Percentiles rank a stretch among this genome's conserved stretches.
phyloP scores from a whole-genome alignment of 2,888 invertebrate genomes.

The Andricus curvator region DNA sequence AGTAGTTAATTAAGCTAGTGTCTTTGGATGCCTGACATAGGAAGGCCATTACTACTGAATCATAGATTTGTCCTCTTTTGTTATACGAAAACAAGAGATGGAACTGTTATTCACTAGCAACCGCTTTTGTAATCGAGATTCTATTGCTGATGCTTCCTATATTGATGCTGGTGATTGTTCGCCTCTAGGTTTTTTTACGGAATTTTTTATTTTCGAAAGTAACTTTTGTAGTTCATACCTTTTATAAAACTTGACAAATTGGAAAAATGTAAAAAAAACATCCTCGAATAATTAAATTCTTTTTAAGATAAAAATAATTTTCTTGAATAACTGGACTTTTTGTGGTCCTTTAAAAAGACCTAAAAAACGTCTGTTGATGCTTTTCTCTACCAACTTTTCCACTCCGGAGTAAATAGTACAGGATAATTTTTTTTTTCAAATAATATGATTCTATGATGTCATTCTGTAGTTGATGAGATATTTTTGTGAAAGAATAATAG shows the following conservation, averaged over 20 bases:
- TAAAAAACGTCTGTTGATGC: too few relatives aligned
- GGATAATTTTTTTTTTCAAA: too few relatives aligned
- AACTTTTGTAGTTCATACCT: not conserved
- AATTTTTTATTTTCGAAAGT: not conserved
- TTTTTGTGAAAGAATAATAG: too few relatives aligned
- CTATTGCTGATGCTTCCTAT: conserved; percentile 5
- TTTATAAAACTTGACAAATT: not conserved
- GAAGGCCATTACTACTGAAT: conserved; percentile 11
- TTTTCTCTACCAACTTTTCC: too few relatives aligned
- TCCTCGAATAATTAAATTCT: too few relatives aligned
- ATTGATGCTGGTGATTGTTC: conserved; percentile 1
- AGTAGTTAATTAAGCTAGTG: conserved; percentile 19
- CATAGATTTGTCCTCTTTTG: conserved; percentile 2
- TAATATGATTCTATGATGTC: too few relatives aligned
- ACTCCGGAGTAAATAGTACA: too few relatives aligned
- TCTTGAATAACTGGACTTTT: too few relatives aligned
- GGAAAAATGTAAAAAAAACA: too few relatives aligned
- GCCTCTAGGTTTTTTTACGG: not conserved
- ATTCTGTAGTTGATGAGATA: too few relatives aligned
- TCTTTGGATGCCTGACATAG: conserved; percentile 18
- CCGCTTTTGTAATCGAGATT: conserved; percentile 24
- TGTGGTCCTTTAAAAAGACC: too few relatives aligned
- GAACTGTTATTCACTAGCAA: conserved; percentile 27
- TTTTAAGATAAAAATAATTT: too few relatives aligned
- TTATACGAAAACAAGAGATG: conserved; percentile 11